These are phyloP conservation scores for Apis dorsata DNA, from an alignment of 1,140 invertebrate species.

Conservation along the genomic window DNA sequence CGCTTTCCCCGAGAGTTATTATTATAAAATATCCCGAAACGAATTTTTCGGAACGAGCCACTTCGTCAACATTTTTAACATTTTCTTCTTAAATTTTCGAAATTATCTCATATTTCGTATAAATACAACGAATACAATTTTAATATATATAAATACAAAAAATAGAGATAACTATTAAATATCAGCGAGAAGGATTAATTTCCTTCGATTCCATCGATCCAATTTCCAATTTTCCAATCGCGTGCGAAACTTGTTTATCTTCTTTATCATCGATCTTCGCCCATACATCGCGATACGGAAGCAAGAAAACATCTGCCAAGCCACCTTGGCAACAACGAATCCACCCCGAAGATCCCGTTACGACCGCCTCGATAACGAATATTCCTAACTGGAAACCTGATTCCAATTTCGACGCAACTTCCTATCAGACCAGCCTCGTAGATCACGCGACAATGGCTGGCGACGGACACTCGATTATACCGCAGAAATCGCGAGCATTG, in stretches of 20 bases:
- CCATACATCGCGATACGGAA: background rate
- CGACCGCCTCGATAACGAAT: background rate
- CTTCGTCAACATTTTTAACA: background rate
- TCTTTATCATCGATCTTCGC: no score
- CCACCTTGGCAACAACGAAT: background rate
- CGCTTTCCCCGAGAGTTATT: background rate
- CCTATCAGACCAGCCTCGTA: background rate
- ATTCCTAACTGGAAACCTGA: constrained; percentile 1
- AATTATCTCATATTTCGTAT: no score
- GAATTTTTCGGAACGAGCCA: background rate
- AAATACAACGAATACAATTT: background rate
- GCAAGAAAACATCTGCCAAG: background rate
- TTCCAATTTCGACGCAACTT: background rate
- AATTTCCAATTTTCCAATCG: no score
- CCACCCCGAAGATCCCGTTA: background rate
- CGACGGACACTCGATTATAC: constrained; percentile 2
- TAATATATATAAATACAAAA: no score
- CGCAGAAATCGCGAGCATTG: constrained; percentile 26
- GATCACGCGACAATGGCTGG: background rate
- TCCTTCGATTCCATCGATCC: background rate
- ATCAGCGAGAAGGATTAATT: background rate
- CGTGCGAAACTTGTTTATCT: no score
- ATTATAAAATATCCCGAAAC: background rate
- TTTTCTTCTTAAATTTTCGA: no score
- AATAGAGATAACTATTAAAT: background rate